phyloP scores from a whole-genome alignment of 2,113 vertebrate species.

The Crotalus horridus region DNA sequence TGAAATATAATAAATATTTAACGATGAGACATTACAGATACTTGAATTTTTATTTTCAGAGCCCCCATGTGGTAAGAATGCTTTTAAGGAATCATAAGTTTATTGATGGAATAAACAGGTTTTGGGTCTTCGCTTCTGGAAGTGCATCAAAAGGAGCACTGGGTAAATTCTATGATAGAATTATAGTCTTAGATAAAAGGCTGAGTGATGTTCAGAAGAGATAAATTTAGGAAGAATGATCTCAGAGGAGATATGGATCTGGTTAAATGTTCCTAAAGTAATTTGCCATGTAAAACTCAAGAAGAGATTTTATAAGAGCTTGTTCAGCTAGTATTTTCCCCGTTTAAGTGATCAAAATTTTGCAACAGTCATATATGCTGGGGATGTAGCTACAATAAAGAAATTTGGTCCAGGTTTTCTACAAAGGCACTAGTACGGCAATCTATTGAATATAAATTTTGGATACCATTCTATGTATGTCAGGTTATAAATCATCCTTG shows the following conservation, averaged over 20 bases:
- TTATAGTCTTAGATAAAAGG: neutral
- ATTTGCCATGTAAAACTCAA: neutral
- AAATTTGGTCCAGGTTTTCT: conserved; percentile 7
- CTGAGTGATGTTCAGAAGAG: neutral
- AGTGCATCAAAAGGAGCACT: neutral
- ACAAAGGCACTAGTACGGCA: neutral
- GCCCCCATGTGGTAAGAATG: neutral
- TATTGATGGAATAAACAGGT: neutral
- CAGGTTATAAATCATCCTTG: neutral
- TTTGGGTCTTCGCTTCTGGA: neutral
- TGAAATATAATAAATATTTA: neutral
- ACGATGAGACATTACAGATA: neutral
- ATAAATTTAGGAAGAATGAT: neutral
- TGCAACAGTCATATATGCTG: neutral
- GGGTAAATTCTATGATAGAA: neutral
- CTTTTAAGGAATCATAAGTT: neutral
- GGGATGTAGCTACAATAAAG: neutral
- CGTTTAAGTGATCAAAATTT: neutral
- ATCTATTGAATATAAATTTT: neutral
- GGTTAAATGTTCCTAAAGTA: neutral
- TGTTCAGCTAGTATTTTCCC: neutral
- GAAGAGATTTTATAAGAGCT: neutral
- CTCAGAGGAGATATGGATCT: neutral
- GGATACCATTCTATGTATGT: neutral
- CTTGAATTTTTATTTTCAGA: neutral